Evolutionary conservation across 1,140 invertebrate genomes (phyloP), one percentile per base, ranked within the genome.

Genomic region (Drosophila grimshawi): DNA sequence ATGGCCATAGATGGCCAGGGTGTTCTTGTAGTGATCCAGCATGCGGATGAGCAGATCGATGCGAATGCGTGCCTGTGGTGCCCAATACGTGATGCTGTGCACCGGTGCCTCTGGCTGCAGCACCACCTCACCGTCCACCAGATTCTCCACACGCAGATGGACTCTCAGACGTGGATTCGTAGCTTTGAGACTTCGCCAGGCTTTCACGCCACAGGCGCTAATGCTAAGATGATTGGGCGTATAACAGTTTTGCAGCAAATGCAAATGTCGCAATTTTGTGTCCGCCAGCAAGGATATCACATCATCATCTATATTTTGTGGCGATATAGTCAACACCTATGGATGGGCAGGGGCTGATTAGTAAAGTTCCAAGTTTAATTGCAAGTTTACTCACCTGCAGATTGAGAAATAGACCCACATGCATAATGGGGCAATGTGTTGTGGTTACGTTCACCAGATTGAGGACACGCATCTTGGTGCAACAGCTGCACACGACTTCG

Each of bases 291-390:
- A 83, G 63, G 95, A 93, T 5, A 97, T 81, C 0, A 97, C 93
- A 89, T 97, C 96, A 69, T 96, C 95, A 53, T 96, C 95, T 10
- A 98, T 92, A 92, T 97, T 97, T 92, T 97, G 96, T 0, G 97
- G 96, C 82, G 96, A 96, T 19, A 97, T 95, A 2, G 95, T 94
- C 41, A 97, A 91, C 53, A 94, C 94, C 94, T 96, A 80, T 7
- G 4, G 46, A 19, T 2, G 7, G 35, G 7, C 1, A 3, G 3
- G 1, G 3, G 10, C 6, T 3, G 39, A n/a, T 43, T 7, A 43
- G 39, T 43, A n/a, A 4, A n/a, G 39, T 43, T 43, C 3, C 37
- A 39, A n/a, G 39, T 43, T 43, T 7, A 7, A 39, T 6, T n/a
- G 10, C 3, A 10, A 41, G 33, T 33, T 5, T 41, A 2, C 6